Evolutionary conservation across 2,797 vertebrate genomes (phyloP).

Genomic region (Gallinago nigripennis): DNA sequence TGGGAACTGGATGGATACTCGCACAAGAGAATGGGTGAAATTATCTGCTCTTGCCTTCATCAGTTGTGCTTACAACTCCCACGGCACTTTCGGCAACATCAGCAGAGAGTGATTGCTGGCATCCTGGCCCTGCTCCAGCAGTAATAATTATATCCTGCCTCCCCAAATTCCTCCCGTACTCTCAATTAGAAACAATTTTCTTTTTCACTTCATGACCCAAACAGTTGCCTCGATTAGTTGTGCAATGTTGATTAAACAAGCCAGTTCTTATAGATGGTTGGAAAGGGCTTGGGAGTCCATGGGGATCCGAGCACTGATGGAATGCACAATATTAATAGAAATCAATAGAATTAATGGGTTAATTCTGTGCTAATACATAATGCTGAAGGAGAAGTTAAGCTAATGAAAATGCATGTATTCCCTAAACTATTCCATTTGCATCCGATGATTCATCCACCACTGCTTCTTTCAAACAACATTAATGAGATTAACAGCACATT

Average conservation of each 20-base stretch:
- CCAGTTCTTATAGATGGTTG: not conserved
- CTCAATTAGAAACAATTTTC: slow-evolving; percentile 31
- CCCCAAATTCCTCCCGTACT: not conserved
- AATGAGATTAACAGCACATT: slow-evolving; percentile 54
- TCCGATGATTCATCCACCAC: slow-evolving; percentile 58
- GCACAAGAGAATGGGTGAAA: not conserved
- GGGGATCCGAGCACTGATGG: not conserved
- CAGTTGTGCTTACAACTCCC: not conserved
- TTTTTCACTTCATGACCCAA: slow-evolving; percentile 15
- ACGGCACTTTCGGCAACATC: not conserved
- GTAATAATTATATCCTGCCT: not conserved
- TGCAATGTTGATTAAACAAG: slow-evolving; percentile 59
- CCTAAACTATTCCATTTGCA: slow-evolving; percentile 57
- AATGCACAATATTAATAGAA: slow-evolving; percentile 39
- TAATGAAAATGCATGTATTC: slow-evolving; percentile 69
- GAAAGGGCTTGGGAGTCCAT: not conserved
- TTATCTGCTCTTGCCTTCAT: not conserved
- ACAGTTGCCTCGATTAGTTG: slow-evolving; percentile 11
- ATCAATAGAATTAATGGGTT: slow-evolving; percentile 70
- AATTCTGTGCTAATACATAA: slow-evolving; percentile 48
- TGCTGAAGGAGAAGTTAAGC: slow-evolving; percentile 35
- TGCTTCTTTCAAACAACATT: slow-evolving; percentile 29
- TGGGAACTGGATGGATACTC: not conserved
- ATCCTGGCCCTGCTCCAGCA: not conserved
- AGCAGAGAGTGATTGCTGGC: not conserved